Base-by-base conservation (phyloP, 2,113 vertebrate species). In the Sakesphorus luctuosus region DNA sequence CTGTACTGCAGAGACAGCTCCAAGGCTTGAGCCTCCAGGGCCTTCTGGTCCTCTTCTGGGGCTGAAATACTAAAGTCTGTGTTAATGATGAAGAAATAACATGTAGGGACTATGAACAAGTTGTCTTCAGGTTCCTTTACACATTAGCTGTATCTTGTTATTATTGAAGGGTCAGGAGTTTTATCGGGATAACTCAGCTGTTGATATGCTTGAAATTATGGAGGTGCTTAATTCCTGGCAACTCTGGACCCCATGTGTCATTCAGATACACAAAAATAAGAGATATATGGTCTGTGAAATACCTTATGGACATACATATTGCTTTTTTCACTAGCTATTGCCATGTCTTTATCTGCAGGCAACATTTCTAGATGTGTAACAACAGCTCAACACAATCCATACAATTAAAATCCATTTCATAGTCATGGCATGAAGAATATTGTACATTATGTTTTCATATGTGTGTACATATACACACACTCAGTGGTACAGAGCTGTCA, bases 1-100 rank as follows among this genome's bases (percentile, higher is more conserved):
- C 89, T 98, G 90, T 99, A 99, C 21, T 5, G 96, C 93, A 99
- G 96, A 3, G 99, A 99, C 91, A 99, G 97, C 4, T 97, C 94
- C 95, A 99, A 94, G 44, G 98, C 98, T 85, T 92, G 96, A 2
- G 84, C 95, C 49, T 98, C 97, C 59, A 98, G 96, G 13, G 90
- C 97, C 43, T 33, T 84, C 95, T 96, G 98, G 26, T 98, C 96
- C 3, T 97, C 93, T 10, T 79, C 91, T 17, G 90, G 80, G 0
- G 96, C 96, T 38, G 95, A 97, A 97, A 98, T 55, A 58, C 98
- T 98, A 69, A 80, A 86, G 56, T 40, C 62, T 78, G 56, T 40
- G 74, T 94, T 95, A 96, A 72, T 89, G 49, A 33, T 31, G 73
- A 67, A 77, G 76, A 61, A 90, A 47, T 74, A 59, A 81, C 3